These are phyloP conservation scores for Hirtodrosophila alboralis DNA, from an alignment of 2,888 invertebrate species.

Conservation along the genomic window DNA sequence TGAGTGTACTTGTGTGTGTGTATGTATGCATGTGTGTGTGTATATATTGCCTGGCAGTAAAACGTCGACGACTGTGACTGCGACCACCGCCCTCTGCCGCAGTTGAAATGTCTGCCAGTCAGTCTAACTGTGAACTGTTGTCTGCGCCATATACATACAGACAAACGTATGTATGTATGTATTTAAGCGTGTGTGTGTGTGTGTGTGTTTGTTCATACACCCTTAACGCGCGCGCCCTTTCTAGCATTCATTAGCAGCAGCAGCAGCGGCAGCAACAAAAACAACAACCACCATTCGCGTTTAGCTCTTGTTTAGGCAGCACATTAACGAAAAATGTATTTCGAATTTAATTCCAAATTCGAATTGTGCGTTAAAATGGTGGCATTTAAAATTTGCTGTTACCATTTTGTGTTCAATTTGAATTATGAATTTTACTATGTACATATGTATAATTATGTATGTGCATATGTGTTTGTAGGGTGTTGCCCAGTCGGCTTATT, in stretches of 20 bases:
- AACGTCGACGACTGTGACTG: constrained; percentile 31
- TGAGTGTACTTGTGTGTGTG: constrained; percentile 11
- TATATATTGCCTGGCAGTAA: constrained; percentile 38
- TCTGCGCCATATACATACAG: constrained; percentile 45
- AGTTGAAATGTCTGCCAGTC: constrained; percentile 72
- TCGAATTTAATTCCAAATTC: constrained; percentile 15
- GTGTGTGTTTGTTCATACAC: constrained; percentile 38
- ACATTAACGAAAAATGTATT: constrained; percentile 27
- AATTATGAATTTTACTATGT: no score
- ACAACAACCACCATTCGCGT: constrained; percentile 37
- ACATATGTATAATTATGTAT: constrained; percentile 1
- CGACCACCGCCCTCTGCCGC: constrained; percentile 76
- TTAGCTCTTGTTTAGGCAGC: constrained; percentile 15
- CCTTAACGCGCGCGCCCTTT: constrained; percentile 61
- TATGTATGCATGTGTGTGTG: constrained; percentile 7
- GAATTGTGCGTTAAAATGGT: neutral
- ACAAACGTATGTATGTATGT: constrained; percentile 21
- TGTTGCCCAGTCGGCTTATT: constrained; percentile 73
- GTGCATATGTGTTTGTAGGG: constrained; percentile 45
- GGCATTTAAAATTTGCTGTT: no score
- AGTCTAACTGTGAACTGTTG: constrained; percentile 71
- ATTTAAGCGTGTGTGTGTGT: constrained; percentile 16
- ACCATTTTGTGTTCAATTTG: no score
- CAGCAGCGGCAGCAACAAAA: no score
- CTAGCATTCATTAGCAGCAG: constrained; percentile 17